Evolutionary conservation across 2,888 invertebrate genomes (phyloP).

Genomic region (Notodonta ziczac): DNA sequence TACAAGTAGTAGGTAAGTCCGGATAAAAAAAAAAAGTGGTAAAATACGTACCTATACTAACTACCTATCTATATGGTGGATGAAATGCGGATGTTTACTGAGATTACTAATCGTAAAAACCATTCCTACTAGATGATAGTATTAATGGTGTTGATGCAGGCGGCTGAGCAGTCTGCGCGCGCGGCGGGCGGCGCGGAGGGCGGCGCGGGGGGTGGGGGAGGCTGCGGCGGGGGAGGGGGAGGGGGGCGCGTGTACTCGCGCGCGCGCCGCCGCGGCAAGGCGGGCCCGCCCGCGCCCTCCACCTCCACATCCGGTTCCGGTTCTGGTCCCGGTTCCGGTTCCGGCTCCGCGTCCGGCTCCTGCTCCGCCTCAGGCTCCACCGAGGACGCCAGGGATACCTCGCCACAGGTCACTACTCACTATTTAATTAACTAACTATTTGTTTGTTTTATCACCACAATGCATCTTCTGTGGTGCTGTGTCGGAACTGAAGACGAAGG

Average conservation of each 20-base stretch:
- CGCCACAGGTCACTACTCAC: slow-evolving; percentile 66
- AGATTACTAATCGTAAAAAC: too few species aligned
- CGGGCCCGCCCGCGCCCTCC: slow-evolving; percentile 45
- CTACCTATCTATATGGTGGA: too few species aligned
- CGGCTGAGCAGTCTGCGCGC: slow-evolving; percentile 48
- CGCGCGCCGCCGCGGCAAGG: slow-evolving; percentile 64
- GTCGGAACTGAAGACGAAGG: too few species aligned
- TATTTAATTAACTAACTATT: not conserved
- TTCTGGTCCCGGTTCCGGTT: not conserved
- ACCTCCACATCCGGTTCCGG: not conserved
- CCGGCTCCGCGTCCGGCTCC: slow-evolving; percentile 23
- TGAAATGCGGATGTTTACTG: too few species aligned
- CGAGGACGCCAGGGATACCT: slow-evolving; percentile 67
- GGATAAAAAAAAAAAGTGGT: too few species aligned
- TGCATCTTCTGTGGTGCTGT: too few species aligned
- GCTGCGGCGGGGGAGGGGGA: slow-evolving; percentile 5
- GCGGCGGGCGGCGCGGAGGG: slow-evolving; percentile 45
- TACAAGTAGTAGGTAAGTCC: too few species aligned
- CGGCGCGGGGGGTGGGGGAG: slow-evolving; percentile 35
- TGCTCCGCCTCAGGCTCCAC: slow-evolving; percentile 63
- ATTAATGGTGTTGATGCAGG: slow-evolving; percentile 38
- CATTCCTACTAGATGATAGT: too few species aligned
- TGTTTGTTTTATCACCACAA: too few species aligned
- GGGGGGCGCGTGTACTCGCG: slow-evolving; percentile 44
- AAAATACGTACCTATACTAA: too few species aligned